Conservation (phyloP, 2,113 vertebrate species). For the Solea solea region DNA sequence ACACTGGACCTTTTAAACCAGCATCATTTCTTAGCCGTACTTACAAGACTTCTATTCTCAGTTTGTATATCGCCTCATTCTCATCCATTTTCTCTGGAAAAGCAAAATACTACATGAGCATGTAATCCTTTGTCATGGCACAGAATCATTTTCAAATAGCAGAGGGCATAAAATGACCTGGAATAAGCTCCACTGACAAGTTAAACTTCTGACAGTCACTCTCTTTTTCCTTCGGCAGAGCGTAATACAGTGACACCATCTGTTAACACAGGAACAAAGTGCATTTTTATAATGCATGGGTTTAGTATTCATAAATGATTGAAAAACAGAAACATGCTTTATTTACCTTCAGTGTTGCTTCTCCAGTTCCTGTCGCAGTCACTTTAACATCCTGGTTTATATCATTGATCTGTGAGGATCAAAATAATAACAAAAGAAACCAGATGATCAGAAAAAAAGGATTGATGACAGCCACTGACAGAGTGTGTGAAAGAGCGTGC, state of each 20-base stretch:
- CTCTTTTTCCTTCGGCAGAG: slow-evolving; percentile 69
- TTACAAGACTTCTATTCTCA: slow-evolving; percentile 64
- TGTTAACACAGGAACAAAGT: slow-evolving; percentile 36
- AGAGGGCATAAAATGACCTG: slow-evolving; percentile 34
- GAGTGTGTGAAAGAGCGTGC: neutral
- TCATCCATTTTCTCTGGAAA: neutral
- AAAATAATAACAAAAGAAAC: neutral
- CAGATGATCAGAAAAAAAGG: slow-evolving; percentile 12
- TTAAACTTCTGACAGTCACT: slow-evolving; percentile 82
- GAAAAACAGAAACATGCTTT: too few species aligned
- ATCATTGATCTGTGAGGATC: slow-evolving; percentile 52
- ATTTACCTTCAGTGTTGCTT: slow-evolving; percentile 81
- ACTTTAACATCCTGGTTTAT: slow-evolving; percentile 80
- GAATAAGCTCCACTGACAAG: slow-evolving; percentile 71
- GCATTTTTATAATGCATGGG: neutral
- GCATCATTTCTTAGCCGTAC: slow-evolving; percentile 31
- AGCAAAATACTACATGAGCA: neutral
- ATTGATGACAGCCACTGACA: neutral
- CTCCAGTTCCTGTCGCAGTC: slow-evolving; percentile 80
- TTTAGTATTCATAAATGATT: neutral
- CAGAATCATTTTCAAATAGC: neutral
- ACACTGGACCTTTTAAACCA: neutral
- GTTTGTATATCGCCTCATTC: slow-evolving; percentile 37
- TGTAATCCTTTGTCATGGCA: neutral
- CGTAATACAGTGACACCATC: slow-evolving; percentile 85